phyloP scores from a whole-genome alignment of 2,888 invertebrate genomes.

The Hyposoter dolosus region DNA sequence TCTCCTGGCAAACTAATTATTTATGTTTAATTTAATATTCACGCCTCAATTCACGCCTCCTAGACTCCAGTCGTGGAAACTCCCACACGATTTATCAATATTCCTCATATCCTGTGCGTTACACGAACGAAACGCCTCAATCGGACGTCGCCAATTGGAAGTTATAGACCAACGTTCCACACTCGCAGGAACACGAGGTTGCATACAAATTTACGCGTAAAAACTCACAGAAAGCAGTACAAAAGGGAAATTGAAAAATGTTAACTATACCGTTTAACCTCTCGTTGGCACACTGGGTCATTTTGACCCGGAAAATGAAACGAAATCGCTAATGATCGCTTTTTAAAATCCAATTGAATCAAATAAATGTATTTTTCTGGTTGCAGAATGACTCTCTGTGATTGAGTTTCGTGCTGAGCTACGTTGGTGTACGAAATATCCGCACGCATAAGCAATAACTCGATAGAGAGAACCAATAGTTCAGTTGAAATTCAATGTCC shows the following conservation, averaged over 20 bases:
- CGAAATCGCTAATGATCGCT: background rate
- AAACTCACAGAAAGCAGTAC: background rate
- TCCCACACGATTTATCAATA: slow-evolving; percentile 56
- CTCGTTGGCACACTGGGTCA: too few relatives aligned
- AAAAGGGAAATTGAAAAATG: background rate
- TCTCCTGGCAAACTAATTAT: slow-evolving; percentile 26
- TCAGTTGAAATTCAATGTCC: slow-evolving; percentile 85
- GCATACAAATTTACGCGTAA: background rate
- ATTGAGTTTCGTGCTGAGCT: background rate
- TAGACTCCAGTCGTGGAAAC: background rate
- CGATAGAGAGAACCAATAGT: slow-evolving; percentile 81
- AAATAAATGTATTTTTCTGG: background rate
- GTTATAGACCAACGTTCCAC: slow-evolving; percentile 28
- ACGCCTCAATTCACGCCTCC: slow-evolving; percentile 38
- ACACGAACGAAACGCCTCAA: slow-evolving; percentile 71
- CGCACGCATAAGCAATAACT: slow-evolving; percentile 76
- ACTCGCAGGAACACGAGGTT: slow-evolving; percentile 18
- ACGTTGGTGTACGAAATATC: background rate
- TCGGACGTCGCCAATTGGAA: slow-evolving; percentile 68
- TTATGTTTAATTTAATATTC: slow-evolving; percentile 47
- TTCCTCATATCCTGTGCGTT: slow-evolving; percentile 62
- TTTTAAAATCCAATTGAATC: background rate
- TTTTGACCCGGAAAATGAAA: background rate
- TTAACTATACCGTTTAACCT: too few relatives aligned
- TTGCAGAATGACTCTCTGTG: background rate